Base-by-base conservation (phyloP, 2,888 invertebrate species). In the Orthosia cruda region DNA sequence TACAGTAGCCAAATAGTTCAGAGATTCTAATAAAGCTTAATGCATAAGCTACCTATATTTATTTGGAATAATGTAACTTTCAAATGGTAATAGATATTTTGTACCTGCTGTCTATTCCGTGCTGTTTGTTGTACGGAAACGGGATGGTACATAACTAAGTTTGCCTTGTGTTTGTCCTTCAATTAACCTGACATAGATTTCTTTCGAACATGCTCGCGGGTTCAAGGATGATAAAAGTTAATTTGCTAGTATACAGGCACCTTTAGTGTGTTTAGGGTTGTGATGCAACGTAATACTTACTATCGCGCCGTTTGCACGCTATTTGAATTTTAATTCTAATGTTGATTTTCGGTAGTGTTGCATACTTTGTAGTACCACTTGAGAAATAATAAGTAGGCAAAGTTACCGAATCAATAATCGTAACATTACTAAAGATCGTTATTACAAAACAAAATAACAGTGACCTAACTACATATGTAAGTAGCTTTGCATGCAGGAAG, bases 271-370 rank as follows among this genome's bases (percentile, higher is more conserved):
- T 80, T 84, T 80, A 71, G 76, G 77, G 52, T 63, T 58, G 69
- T 87, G 87, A 83, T 78, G 83, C 74, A 88, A 87, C 61, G 15
- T 55, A 68, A 72, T 58, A 83, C 23, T 16, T 50, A 57, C 73
- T 57, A 71, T 61, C 65, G 66, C 49, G 47, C 61, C 58, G 76
- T 65, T 77, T 70, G 66, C 47, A 71, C 88, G 88, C 74, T 81
- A 69, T 72, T 82, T 74, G 88, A 88, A 89, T 87, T 85, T 81
- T 74, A 87, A 88, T 83, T 86, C 86, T 81, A 78, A 82, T 82
- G 88, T 86, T 86, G 80, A 81, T 88, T 87, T 88, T 88, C 88
- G 88, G 81, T 71, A 71, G 75, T 81, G 52, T 88, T 87, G 87
- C 87, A 88, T 80, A 81, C 80, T 78, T 81, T 83, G 76, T 75